Evolutionary conservation across 2,797 vertebrate species (phyloP).

Genomic region (Sorex maritimensis): DNA sequence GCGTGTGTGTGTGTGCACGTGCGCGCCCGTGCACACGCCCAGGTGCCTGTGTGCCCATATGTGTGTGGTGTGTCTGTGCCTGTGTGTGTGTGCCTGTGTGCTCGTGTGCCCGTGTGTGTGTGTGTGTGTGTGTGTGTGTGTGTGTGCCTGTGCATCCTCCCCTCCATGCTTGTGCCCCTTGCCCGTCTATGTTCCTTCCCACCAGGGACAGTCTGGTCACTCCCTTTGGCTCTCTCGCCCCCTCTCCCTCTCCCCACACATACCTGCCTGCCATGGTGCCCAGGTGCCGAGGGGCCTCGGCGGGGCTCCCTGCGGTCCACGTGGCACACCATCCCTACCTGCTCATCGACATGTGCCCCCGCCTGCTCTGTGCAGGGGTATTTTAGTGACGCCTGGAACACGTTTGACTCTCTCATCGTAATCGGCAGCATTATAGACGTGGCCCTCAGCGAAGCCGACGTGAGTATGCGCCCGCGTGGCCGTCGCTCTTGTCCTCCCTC

Average conservation of each 20-base stretch:
- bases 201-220: slow-evolving; percentile 68
- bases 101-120: neutral
- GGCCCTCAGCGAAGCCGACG: slow-evolving; percentile 99
- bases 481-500: slow-evolving; percentile 74
- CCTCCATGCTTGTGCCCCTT: neutral
- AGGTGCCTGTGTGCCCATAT: no score
- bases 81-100: fast-evolving
- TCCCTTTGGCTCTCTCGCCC: slow-evolving; percentile 81
- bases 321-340: slow-evolving; percentile 90
- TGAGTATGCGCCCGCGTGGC: slow-evolving; percentile 94
- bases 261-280: slow-evolving; percentile 82
- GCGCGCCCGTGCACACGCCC: neutral
- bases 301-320: slow-evolving; percentile 59
- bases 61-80: fast-evolving
- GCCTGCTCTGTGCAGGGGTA: slow-evolving; percentile 97
- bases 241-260: neutral
- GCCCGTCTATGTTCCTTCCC: neutral
- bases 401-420: slow-evolving; percentile 99
- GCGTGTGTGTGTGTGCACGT: neutral
- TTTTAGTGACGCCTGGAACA: slow-evolving; percentile 99
- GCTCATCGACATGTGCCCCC: slow-evolving; percentile 93
- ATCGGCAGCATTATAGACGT: slow-evolving; percentile 99
- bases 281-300: slow-evolving; percentile 86
- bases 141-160: neutral
- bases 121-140: fast-evolving